phyloP scores from a whole-genome alignment of 53 echinoderm and acorn worm genomes.

The Apostichopus leukothele region DNA sequence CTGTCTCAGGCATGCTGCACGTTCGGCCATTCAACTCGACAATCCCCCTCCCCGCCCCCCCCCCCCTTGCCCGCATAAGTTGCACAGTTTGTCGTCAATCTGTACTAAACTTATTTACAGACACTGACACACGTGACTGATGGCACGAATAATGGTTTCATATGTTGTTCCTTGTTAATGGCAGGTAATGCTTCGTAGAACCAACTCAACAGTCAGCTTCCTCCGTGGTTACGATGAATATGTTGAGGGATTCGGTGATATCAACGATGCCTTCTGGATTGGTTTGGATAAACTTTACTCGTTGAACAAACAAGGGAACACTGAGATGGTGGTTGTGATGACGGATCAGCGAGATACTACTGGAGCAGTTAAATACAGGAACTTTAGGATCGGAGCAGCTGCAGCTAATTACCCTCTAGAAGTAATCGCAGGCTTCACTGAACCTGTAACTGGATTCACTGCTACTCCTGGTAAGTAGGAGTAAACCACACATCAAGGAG shows the following conservation, averaged over 20 bases:
- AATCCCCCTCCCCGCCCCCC: too few species aligned
- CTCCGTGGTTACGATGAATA: conserved; percentile 9
- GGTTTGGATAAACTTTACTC: conserved; percentile 23
- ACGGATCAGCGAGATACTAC: neutral
- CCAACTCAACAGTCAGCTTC: neutral
- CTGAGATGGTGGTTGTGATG: neutral
- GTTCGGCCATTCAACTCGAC: too few species aligned
- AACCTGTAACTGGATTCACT: neutral
- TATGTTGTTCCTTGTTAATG: too few species aligned
- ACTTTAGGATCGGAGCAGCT: neutral
- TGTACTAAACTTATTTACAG: too few species aligned
- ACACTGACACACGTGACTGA: too few species aligned
- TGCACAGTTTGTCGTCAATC: too few species aligned
- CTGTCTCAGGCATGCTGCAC: too few species aligned
- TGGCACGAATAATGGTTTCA: too few species aligned
- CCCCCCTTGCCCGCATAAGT: too few species aligned
- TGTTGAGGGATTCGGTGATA: conserved; percentile 28
- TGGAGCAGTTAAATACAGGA: neutral
- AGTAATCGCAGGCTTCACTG: neutral
- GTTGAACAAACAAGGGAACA: conserved; percentile 17
- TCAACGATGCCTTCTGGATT: neutral
- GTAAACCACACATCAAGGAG: too few species aligned
- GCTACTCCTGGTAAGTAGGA: neutral
- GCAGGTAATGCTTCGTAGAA: conserved; percentile 7
- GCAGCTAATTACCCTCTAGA: neutral